Evolutionary conservation across 1,140 invertebrate genomes (phyloP), one percentile per base, ranked within the genome.

Genomic region (Macrocentrus cingulum): DNA sequence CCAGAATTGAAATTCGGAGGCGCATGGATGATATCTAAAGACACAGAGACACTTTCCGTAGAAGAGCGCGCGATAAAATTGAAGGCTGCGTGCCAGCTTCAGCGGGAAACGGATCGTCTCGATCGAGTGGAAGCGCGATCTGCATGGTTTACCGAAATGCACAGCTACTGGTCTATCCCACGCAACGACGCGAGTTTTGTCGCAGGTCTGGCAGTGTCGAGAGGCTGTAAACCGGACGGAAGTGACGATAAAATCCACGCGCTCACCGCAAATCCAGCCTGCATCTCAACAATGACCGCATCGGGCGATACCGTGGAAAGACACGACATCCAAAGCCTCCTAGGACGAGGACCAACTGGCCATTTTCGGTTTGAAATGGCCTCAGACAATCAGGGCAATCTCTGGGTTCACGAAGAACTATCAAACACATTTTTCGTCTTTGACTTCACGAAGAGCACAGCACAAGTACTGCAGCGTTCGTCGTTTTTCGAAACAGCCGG

Each of bases 81-180:
- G 4, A 78, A 71, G 58, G 19, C 62, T 6, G 42, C 72, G 25
- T 23, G 57, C 8, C 53, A 45, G 13, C 66, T 66, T 20, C 29
- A 29, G 6, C 64, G 66, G 54, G 61, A 60, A 11, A 53, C 39
- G 16, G 64, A 69, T 18, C 56, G 61, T 29, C 52, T 85, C 56
- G 80, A 85, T 60, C 72, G 75, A 64, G 71, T 77, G 41, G 83
- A 85, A 54, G 73, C 82, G 1, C 72, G 85, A 60, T 79, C 82
- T 0, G 61, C 69, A 16, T 74, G 75, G 60, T 86, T 86, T 66
- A 81, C 79, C n/a, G 84, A 86, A 63, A 66, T 84, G 57, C 79
- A 84, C 59, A 77, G 75, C 48, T 82, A 80, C 58, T 87, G 84
- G 83, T 76, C 69, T 2, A 60, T 87, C 13, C 85, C 85, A 0